Percentiles rank a stretch among this genome's conserved stretches.
phyloP scores from a whole-genome alignment of 2,888 invertebrate species.

The Cerastis leucographa region DNA sequence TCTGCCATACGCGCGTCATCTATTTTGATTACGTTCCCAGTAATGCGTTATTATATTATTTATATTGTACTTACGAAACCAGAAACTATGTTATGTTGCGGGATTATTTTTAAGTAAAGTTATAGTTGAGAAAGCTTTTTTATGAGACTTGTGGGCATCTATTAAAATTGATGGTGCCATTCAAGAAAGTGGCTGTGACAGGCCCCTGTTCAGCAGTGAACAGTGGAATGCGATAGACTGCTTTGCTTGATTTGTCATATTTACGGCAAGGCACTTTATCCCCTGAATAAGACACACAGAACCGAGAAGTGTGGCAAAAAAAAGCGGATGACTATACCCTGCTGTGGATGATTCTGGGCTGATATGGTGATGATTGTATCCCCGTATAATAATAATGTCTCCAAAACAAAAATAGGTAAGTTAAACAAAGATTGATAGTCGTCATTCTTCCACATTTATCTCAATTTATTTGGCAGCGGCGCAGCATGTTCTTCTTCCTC shows the following conservation, averaged over 20 bases:
- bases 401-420: not conserved
- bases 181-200: not conserved
- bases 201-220: not conserved
- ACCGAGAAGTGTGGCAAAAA: no score
- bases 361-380: no score
- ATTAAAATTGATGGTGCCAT: not conserved
- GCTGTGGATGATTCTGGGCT: no score
- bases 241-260: not conserved
- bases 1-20: conserved; percentile 79
- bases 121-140: conserved; percentile 5
- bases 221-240: not conserved
- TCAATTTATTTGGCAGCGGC: not conserved
- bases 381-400: not conserved
- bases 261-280: not conserved
- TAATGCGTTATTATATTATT: conserved; percentile 56
- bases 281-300: no score
- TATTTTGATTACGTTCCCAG: conserved; percentile 80
- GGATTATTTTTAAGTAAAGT: conserved; percentile 33
- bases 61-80: conserved; percentile 37
- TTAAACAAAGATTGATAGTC: not conserved
- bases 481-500: not conserved
- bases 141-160: no score
- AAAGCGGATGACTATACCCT: no score
- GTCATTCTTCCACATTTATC: not conserved
- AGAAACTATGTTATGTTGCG: conserved; percentile 43